Evolutionary conservation across 2,888 invertebrate species (phyloP).

Genomic region (Zygogramma bicolorata): DNA sequence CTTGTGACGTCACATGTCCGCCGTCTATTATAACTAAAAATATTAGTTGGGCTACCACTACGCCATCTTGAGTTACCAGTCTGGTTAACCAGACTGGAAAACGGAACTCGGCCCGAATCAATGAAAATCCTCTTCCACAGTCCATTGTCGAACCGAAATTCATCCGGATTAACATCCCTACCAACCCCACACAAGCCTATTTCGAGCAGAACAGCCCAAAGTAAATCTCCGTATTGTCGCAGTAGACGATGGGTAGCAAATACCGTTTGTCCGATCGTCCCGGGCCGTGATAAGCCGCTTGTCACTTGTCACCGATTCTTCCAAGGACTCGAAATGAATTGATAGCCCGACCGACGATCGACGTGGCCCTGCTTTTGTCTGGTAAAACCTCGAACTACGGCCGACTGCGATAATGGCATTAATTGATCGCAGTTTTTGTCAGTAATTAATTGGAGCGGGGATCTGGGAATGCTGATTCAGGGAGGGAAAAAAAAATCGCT

Average conservation of each 20-base stretch:
- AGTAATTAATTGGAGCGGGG: constrained; percentile 1
- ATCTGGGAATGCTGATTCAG: neutral
- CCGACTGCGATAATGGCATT: constrained; percentile 12
- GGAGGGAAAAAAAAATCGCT: neutral
- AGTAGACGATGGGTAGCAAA: neutral
- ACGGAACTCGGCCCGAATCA: too few relatives aligned
- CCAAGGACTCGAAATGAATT: constrained; percentile 4
- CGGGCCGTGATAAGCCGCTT: neutral
- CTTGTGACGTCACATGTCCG: too few relatives aligned
- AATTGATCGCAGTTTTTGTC: constrained; percentile 17
- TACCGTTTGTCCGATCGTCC: neutral
- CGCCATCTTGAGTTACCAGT: too few relatives aligned
- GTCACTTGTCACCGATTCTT: constrained; percentile 11
- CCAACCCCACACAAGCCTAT: too few relatives aligned
- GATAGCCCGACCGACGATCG: neutral
- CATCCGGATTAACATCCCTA: too few relatives aligned
- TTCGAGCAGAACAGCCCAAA: too few relatives aligned
- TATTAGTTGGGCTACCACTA: too few relatives aligned
- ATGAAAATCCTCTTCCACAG: too few relatives aligned
- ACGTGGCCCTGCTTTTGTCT: neutral
- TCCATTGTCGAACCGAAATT: too few relatives aligned
- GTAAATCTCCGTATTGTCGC: neutral
- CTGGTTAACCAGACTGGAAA: too few relatives aligned
- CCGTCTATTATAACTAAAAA: too few relatives aligned
- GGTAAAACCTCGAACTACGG: constrained; percentile 9